Evolutionary conservation across 2,888 invertebrate genomes (phyloP).

Genomic region (Pocota personata): DNA sequence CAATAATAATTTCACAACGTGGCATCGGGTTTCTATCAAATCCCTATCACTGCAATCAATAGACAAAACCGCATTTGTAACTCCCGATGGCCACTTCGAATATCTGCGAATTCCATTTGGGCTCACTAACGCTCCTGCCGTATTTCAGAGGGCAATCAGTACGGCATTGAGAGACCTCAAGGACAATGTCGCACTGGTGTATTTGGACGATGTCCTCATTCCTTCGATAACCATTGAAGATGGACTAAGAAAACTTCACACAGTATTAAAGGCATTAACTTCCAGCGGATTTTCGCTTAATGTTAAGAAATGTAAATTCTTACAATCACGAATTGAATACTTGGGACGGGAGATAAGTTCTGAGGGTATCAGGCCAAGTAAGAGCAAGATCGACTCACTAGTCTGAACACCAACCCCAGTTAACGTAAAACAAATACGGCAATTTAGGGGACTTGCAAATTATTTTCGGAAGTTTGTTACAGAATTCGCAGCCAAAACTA

Average conservation of each 20-base stretch:
- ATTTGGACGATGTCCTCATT: slow-evolving; percentile 61
- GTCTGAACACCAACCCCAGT: too few relatives aligned
- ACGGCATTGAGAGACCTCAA: slow-evolving; percentile 30
- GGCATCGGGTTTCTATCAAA: slow-evolving; percentile 36
- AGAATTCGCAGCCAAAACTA: not conserved
- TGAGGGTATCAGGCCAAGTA: too few relatives aligned
- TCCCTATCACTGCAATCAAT: slow-evolving; percentile 30
- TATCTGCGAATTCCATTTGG: too few relatives aligned
- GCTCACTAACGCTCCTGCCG: too few relatives aligned
- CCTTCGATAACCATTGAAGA: slow-evolving; percentile 25
- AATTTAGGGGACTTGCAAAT: too few relatives aligned
- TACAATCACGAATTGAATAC: too few relatives aligned
- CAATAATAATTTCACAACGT: slow-evolving; percentile 75
- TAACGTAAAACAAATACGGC: too few relatives aligned
- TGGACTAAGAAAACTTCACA: slow-evolving; percentile 54
- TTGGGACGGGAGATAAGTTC: too few relatives aligned
- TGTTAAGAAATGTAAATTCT: too few relatives aligned
- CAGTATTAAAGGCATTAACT: slow-evolving; percentile 55
- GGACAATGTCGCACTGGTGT: slow-evolving; percentile 25
- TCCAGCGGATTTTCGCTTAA: slow-evolving; percentile 57
- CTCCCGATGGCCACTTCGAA: too few relatives aligned
- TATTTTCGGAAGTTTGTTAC: too few relatives aligned
- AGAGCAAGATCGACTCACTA: too few relatives aligned
- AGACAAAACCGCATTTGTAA: slow-evolving; percentile 41
- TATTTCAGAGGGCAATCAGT: slow-evolving; percentile 15